Base-by-base conservation (phyloP, 2,797 vertebrate species). In the Gymnopithys bicolor region DNA sequence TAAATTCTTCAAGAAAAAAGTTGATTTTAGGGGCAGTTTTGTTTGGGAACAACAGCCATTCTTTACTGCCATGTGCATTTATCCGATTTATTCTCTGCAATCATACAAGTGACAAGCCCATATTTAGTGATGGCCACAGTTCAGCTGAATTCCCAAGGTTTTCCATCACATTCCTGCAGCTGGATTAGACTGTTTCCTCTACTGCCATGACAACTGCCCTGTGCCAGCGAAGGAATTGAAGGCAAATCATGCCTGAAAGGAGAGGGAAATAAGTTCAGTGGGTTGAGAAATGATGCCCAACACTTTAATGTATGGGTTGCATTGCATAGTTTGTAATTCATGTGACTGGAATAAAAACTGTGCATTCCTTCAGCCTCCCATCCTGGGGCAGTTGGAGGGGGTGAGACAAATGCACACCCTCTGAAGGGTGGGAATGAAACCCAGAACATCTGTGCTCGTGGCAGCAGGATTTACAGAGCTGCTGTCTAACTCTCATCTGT, bases 21-120 rank as follows among this genome's bases (percentile, higher is more conserved):
- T 39, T 48, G 43, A 48, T 74, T 82, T 77, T 18, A 49, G 81
- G 74, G 78, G 6, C 45, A 92, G 33, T 52, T 75, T 70, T 58
- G 76, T 93, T 88, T 87, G 62, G 81, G 89, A 94, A 81, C 64
- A 92, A 35, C 53, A 68, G 62, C 75, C 19, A 22, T 68, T 81
- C 27, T 46, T 81, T 30, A 46, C 23, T 53, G 74, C 28, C 74
- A 7, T 45, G 3, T 37, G 41, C 37, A 30, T 86, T 87, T 71
- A n/a, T 83, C 37, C 64, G 53, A 37, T 87, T 64, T 85, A 53
- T 76, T 73, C 66, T 32, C 35, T 90, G 58, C 51, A 73, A 28
- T 55, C 60, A 30, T 10, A 5, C 0, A 6, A 45, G 37, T 3
- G 18, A 19, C 70, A 82, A 77, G 35, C 18, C 83, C n/a, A 0